Percentiles rank a stretch among this genome's conserved stretches.
phyloP scores from a whole-genome alignment of 2,888 invertebrate genomes.

The Drosophila anomelani region DNA sequence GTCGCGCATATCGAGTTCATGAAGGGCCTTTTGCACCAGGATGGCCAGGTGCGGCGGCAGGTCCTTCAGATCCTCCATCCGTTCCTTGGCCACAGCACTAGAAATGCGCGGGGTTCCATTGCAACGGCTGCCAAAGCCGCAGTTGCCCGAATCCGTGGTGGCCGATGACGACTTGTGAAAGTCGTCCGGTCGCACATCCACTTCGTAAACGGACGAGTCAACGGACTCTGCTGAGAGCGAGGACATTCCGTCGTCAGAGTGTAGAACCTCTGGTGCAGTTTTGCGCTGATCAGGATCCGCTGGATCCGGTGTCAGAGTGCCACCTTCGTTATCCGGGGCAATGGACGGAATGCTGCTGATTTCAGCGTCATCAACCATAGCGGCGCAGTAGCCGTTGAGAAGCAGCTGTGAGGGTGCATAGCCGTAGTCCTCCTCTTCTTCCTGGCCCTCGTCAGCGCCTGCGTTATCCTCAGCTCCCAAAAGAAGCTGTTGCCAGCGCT shows the following conservation, averaged over 20 bases:
- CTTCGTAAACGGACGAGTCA: conserved; percentile 83
- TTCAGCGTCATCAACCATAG: conserved; percentile 85
- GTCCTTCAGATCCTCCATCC: conserved; percentile 85
- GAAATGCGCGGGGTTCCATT: conserved; percentile 67
- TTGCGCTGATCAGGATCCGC: conserved; percentile 71
- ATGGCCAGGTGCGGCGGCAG: conserved; percentile 87
- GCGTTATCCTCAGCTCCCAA: conserved; percentile 78
- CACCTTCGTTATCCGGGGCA: conserved; percentile 81
- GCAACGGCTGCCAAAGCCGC: conserved; percentile 42
- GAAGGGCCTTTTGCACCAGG: conserved; percentile 86
- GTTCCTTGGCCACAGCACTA: conserved; percentile 81
- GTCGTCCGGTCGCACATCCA: conserved; percentile 67
- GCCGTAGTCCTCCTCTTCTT: conserved; percentile 55
- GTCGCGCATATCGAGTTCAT: conserved; percentile 84
- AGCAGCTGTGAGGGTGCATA: conserved; percentile 87
- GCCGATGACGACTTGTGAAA: conserved; percentile 76
- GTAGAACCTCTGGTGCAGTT: conserved; percentile 45
- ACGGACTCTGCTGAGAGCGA: conserved; percentile 83
- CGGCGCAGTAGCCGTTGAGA: conserved; percentile 87
- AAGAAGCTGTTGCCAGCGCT: conserved; percentile 88
- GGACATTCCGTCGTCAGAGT: conserved; percentile 81
- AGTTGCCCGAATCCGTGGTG: conserved; percentile 79
- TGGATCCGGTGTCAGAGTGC: conserved; percentile 77
- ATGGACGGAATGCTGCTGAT: conserved; percentile 33
- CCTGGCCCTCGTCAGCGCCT: conserved; percentile 63